These are phyloP conservation scores for Steinernema khuongi DNA, from an alignment of 1,140 invertebrate genomes.

Conservation along the genomic window DNA sequence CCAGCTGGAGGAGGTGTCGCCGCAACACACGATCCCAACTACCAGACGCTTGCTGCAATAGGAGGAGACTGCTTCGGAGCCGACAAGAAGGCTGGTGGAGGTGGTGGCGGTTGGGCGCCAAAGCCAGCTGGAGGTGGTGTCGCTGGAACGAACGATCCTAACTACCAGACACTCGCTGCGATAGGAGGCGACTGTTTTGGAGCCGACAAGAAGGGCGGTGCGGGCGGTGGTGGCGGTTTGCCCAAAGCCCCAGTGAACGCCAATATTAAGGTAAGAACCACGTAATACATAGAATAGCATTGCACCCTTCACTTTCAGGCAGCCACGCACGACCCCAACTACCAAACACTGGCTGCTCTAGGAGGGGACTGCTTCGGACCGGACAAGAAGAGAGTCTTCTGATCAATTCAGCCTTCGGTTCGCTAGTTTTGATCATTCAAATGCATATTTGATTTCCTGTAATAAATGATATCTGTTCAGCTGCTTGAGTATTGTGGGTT, in stretches of 20 bases:
- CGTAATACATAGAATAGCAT: background rate
- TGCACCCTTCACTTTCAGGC: background rate
- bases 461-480: too few relatives aligned
- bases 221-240: slow-evolving; percentile 14
- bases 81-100: slow-evolving; percentile 1
- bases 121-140: slow-evolving; percentile 1
- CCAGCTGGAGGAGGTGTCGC: too few relatives aligned
- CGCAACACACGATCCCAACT: slow-evolving; percentile 18
- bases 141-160: slow-evolving; percentile 19
- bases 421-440: too few relatives aligned
- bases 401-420: too few relatives aligned
- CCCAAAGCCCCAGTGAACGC: too few relatives aligned
- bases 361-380: slow-evolving; percentile 15
- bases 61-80: slow-evolving; percentile 1
- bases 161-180: background rate
- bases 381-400: slow-evolving; percentile 21
- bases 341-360: slow-evolving; percentile 20
- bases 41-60: slow-evolving; percentile 15
- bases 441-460: too few relatives aligned
- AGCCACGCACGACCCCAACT: slow-evolving; percentile 20
- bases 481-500: too few relatives aligned
- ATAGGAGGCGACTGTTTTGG: background rate
- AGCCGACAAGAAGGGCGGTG: slow-evolving; percentile 10
- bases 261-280: too few relatives aligned
- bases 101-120: background rate